Evolutionary conservation across 2,888 invertebrate species (phyloP), one percentile per base, ranked within the genome.

Genomic region (Caenorhabditis sp.): DNA sequence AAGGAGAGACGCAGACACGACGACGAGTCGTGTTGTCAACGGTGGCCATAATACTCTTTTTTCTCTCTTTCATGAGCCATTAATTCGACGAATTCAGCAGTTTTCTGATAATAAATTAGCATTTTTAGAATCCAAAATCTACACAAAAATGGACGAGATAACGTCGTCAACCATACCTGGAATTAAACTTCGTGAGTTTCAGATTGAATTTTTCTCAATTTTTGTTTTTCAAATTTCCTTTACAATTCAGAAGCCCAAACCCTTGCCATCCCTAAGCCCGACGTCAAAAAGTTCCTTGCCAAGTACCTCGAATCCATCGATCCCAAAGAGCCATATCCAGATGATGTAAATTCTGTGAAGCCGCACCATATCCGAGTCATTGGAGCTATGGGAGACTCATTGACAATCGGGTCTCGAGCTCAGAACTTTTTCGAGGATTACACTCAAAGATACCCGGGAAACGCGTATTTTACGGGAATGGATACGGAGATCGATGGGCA

Each of bases 331-430:
- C 15, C 20, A 8, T 67, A 67, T 67, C 76, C 76, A 35, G 76
- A 76, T 61, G 67, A 76, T 20, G 76, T 76, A 13, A 76, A 76
- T n/a, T 18, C 53, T 0, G 67, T 85, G 40, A 79, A 87, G 44
- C 87, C 87, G 8, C 87, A 85, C 28, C 87, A 88, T 67, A 85
- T 88, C 20, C 67, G 85, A 60, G 74, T 83, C 9, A 85, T 88
- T 53, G 85, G 80, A 22, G 84, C 87, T 6, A 67, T 88, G 64
- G 88, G 88, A 32, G 88, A 88, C 47, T 87, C 87, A 4, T 68
- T 88, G 15, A 88, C 88, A 24, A 81, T 80, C 18, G 83, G 80
- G 11, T 71, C 71, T 8, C 18, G 65, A 32, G 68, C 82, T 24
- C 47, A 58, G 13, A 65, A 81, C 51, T 60, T 20, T 22, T 20